Evolutionary conservation across 1,140 invertebrate species (phyloP), one percentile per base, ranked within the genome.

Genomic region (Triops longicaudatus): DNA sequence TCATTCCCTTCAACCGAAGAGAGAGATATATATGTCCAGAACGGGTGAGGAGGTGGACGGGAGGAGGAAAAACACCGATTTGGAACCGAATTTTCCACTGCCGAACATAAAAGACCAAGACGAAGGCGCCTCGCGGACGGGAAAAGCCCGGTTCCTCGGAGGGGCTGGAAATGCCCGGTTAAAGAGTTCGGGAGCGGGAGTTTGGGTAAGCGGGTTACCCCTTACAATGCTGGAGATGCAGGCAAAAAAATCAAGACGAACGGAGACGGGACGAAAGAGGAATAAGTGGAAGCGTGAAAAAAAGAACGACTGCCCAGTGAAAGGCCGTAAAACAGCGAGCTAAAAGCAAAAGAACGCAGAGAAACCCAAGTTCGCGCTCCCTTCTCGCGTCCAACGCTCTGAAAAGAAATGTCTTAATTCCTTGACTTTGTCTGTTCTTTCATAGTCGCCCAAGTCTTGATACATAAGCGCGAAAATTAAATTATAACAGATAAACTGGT

Each of bases 161-260:
- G 22, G 50, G 50, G 50, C 50, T 63, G 50, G 50, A 63, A 63
- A 63, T 63, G 50, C 50, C 50, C 50, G 50, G 50, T 22, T 63
- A 63, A 63, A 63, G 50, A 63, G 50, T 63, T 63, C 50, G 50
- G 50, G 50, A 63, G 50, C 50, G 50, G 50, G 50, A 22, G 50
- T 63, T 63, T 63, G 50, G 50, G 50, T 63, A 22, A 63, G 50
- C 50, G 50, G 50, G 50, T 63, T 63, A 63, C 50, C 50, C 50
- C 50, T 63, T 63, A 63, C 22, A 63, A 63, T 63, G n/a, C 50
- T 22, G 17, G 17, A 22, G 22, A 63, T 9, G 50, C 17, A 37
- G 7, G 31, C 2, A 37, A 22, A 63, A 63, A 63, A 63, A 10
- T 9, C 50, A 22, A 22, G n/a, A 63, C 14, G 50, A 63, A 63